phyloP scores from a whole-genome alignment of 2,113 vertebrate genomes.

The Ammospiza caudacuta region DNA sequence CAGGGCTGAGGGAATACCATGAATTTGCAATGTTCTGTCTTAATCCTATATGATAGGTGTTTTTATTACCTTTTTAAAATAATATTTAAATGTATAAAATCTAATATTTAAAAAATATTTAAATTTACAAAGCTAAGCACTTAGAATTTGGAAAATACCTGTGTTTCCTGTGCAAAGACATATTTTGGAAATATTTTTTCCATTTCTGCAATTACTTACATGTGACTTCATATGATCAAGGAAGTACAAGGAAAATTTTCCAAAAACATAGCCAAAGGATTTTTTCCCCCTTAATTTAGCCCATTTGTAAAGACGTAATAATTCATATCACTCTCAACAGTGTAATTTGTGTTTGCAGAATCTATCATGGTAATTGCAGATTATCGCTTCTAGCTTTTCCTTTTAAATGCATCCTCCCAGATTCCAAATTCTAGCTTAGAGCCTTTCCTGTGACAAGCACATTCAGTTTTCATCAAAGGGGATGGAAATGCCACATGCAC shows the following conservation, averaged over 20 bases:
- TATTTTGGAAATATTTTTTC: not conserved
- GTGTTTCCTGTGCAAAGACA: not conserved
- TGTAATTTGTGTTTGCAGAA: not conserved
- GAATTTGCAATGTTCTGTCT: not conserved
- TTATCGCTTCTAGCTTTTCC: not conserved
- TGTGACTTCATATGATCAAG: not conserved
- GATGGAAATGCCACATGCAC: not conserved
- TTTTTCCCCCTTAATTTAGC: not conserved
- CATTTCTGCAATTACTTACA: not conserved
- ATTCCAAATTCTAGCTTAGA: not conserved
- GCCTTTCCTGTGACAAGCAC: conserved; percentile 1
- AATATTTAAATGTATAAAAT: no score
- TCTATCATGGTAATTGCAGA: not conserved
- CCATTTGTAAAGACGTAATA: not conserved
- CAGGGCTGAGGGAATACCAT: not conserved
- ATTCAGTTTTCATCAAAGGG: conserved; percentile 7
- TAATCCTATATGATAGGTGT: not conserved
- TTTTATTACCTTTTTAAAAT: not conserved
- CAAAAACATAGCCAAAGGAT: not conserved
- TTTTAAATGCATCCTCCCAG: not conserved
- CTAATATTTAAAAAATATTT: not conserved
- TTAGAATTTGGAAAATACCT: not conserved
- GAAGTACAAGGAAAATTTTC: not conserved
- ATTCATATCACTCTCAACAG: not conserved
- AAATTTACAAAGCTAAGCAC: not conserved